These are phyloP conservation scores for Hiodon tergisus DNA, from an alignment of 2,113 vertebrate genomes.

Conservation along the genomic window DNA sequence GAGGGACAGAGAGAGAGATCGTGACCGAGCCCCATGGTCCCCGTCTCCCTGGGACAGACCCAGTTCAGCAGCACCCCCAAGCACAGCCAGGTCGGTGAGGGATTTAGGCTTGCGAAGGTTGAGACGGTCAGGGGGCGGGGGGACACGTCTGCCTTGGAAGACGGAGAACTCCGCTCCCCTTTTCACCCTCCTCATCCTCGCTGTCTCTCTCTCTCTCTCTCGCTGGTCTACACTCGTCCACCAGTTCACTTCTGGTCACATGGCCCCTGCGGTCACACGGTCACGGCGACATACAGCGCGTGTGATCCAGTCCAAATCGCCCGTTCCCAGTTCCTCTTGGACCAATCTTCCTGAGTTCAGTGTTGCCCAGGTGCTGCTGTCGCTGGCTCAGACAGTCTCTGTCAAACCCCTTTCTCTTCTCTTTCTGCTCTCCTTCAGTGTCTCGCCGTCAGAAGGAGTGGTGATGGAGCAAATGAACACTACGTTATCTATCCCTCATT, in stretches of 20 bases:
- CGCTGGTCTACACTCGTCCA: slow-evolving; percentile 1
- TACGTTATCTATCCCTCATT: background rate
- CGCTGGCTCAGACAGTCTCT: background rate
- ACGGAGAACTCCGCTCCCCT: slow-evolving; percentile 77
- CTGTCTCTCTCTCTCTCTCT: background rate
- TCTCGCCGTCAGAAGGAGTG: slow-evolving; percentile 19
- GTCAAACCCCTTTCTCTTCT: slow-evolving; percentile 7
- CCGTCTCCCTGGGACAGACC: slow-evolving; percentile 34
- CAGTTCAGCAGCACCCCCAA: slow-evolving; percentile 66
- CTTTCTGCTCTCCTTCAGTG: slow-evolving; percentile 9
- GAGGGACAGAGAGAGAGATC: slow-evolving; percentile 65
- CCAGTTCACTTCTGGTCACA: slow-evolving; percentile 20
- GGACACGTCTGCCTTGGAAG: slow-evolving; percentile 65
- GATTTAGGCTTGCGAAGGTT: slow-evolving; percentile 87
- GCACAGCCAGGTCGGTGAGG: slow-evolving; percentile 75
- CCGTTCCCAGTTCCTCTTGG: too few relatives aligned
- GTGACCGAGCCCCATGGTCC: slow-evolving; percentile 41
- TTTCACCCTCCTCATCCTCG: slow-evolving; percentile 67
- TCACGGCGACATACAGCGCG: too few relatives aligned
- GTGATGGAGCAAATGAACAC: slow-evolving; percentile 25
- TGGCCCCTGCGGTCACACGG: background rate
- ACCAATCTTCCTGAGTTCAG: too few relatives aligned
- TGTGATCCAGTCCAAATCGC: too few relatives aligned
- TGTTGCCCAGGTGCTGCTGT: slow-evolving; percentile 9
- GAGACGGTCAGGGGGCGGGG: slow-evolving; percentile 58